Conservation (phyloP, 2,113 vertebrate species). For the Phalacrocorax aristotelis region DNA sequence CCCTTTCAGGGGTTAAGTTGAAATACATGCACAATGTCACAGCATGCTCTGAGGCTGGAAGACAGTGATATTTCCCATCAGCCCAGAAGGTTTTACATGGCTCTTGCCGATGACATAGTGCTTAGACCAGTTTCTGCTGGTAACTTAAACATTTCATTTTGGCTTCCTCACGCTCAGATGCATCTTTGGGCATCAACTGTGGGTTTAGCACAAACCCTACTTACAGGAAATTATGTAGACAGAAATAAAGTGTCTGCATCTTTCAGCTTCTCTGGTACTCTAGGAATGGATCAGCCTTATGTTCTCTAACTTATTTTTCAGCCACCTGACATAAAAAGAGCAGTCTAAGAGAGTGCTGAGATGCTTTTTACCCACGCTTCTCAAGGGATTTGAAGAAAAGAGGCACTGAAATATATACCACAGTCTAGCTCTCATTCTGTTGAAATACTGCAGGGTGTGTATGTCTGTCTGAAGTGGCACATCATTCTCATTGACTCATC, state of each 20-base stretch:
- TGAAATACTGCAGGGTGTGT: neutral
- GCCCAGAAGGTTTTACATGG: neutral
- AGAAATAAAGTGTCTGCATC: neutral
- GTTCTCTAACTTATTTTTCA: neutral
- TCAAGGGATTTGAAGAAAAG: neutral
- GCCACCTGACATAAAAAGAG: neutral
- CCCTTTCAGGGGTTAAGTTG: neutral
- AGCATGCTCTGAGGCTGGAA: neutral
- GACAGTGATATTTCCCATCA: neutral
- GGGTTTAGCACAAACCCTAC: neutral
- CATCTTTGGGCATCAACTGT: neutral
- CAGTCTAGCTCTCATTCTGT: neutral
- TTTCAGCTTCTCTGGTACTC: neutral
- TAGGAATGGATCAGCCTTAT: neutral
- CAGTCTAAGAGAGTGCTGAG: neutral
- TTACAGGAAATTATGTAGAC: neutral
- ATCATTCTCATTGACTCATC: neutral
- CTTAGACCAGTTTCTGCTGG: neutral
- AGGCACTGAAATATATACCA: neutral
- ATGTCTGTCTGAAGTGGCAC: neutral
- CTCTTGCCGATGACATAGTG: neutral
- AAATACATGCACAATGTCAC: neutral
- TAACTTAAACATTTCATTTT: neutral
- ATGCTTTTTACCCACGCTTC: fast-evolving
- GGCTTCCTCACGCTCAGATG: neutral